These are phyloP conservation scores for Leuciscus waleckii DNA, from an alignment of 2,797 vertebrate species.

Conservation along the genomic window DNA sequence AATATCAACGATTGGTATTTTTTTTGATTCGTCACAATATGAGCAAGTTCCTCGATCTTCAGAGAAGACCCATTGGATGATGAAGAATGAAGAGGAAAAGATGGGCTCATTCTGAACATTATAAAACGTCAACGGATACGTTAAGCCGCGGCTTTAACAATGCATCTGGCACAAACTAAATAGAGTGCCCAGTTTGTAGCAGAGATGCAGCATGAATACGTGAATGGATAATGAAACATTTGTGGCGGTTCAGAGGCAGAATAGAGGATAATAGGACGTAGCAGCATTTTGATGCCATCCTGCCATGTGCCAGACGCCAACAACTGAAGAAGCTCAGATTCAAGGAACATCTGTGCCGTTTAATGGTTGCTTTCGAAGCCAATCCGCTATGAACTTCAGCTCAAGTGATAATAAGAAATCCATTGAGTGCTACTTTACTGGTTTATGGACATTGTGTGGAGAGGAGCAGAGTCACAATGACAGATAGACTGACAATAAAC, in stretches of 20 bases:
- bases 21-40: slow-evolving; percentile 42
- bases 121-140: slow-evolving; percentile 52
- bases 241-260: slow-evolving; percentile 55
- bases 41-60: slow-evolving; percentile 24
- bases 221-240: slow-evolving; percentile 61
- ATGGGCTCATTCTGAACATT: slow-evolving; percentile 39
- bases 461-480: slow-evolving; percentile 1
- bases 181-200: slow-evolving; percentile 55
- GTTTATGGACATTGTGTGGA: slow-evolving; percentile 18
- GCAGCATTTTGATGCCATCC: slow-evolving; percentile 53
- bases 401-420: slow-evolving; percentile 34
- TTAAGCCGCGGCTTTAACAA: slow-evolving; percentile 48
- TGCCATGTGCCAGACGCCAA: slow-evolving; percentile 51
- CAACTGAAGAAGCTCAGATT: slow-evolving; percentile 47
- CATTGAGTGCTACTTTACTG: slow-evolving; percentile 17
- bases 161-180: slow-evolving; percentile 61
- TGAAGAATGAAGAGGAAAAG: slow-evolving; percentile 39
- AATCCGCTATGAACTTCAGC: slow-evolving; percentile 17
- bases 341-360: slow-evolving; percentile 30
- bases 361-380: slow-evolving; percentile 31
- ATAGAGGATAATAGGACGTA: slow-evolving; percentile 50
- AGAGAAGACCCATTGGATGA: slow-evolving; percentile 58
- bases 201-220: slow-evolving; percentile 54
- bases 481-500: slow-evolving; percentile 1
- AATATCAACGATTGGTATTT: slow-evolving; percentile 32